Evolutionary conservation across 2,797 vertebrate genomes (phyloP), one percentile per base, ranked within the genome.

Genomic region (Capromys pilorides): DNA sequence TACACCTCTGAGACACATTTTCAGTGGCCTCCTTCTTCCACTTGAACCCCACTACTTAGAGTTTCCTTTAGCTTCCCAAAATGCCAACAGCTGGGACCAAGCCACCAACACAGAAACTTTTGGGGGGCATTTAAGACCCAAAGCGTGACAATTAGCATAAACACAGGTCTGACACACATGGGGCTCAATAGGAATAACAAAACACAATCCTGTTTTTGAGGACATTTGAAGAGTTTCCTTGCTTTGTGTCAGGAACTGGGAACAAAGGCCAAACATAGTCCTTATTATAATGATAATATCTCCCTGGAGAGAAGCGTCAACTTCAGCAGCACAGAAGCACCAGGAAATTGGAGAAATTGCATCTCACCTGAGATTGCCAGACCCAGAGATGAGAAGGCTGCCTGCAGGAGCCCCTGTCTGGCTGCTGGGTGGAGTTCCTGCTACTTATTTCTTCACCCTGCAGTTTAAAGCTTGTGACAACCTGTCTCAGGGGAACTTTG

Each of bases 381-480:
- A 39, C 62, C 49, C 19, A 62, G 64, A 91, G 54, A 90, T 86
- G 73, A 91, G 59, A 66, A 82, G 7, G 19, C 77, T 54, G 62
- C 41, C 28, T 93, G 41, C 64, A 86, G 90, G 94, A 96, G 88
- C 36, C 49, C 19, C 22, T 0, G 0, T 93, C 36, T 49, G 54
- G 54, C 71, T 85, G 0, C 24, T 86, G 94, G 95, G 96, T 94
- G 93, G 96, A 95, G 95, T 73, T 69, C 33, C 11, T 87, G 64
- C 22, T 67, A n/a, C 45, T 80, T 69, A 26, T 78, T 94, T 93
- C 71, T 31, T 80, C 36, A 39, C 77, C 83, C 24, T 86, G 64
- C 57, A 39, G 24, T 95, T 92, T 90, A 78, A 85, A 88, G 88
- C 86, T 89, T 91, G 86, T 85, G 88, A 73, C 93, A 96, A 96